phyloP scores from a whole-genome alignment of 2,888 invertebrate species.

The Dysmachus trigonus region DNA sequence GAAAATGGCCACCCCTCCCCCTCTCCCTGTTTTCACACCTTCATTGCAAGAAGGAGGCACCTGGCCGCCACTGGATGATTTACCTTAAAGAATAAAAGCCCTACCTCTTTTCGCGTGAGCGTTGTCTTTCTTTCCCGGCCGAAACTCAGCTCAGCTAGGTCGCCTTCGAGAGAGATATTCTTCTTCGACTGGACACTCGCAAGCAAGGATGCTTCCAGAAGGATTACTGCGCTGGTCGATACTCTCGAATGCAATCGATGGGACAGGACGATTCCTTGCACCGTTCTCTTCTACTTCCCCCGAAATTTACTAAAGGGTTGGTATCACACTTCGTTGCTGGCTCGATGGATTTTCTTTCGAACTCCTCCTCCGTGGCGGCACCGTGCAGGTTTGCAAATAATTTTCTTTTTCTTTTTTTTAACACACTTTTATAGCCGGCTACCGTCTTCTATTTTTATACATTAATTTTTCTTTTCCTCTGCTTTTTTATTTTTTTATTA shows the following conservation, averaged over 20 bases:
- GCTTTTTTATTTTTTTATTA: background rate
- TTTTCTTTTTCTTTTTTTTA: background rate
- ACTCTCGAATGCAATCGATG: conserved; percentile 34
- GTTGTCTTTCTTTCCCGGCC: background rate
- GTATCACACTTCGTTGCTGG: conserved; percentile 34
- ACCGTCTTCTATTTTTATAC: background rate
- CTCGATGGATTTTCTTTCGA: conserved; percentile 10
- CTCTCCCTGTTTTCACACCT: background rate
- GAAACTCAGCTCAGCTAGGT: background rate
- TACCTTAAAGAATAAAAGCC: background rate
- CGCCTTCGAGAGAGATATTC: conserved; percentile 2
- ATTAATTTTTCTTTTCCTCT: background rate
- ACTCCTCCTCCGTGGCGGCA: background rate
- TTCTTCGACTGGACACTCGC: background rate
- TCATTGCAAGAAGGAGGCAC: background rate
- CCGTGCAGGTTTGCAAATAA: background rate
- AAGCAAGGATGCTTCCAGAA: conserved; percentile 27
- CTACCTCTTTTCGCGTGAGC: conserved; percentile 21
- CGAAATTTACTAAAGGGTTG: conserved; percentile 13
- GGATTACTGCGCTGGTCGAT: conserved; percentile 17
- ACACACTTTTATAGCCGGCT: background rate
- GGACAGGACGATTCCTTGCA: conserved; percentile 23
- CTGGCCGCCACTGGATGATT: background rate
- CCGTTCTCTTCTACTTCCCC: background rate
- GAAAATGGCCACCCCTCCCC: background rate